Percentiles rank a stretch among this genome's conserved stretches.
phyloP scores from a whole-genome alignment of 2,888 invertebrate species.

The Neuroscelio doddi region DNA sequence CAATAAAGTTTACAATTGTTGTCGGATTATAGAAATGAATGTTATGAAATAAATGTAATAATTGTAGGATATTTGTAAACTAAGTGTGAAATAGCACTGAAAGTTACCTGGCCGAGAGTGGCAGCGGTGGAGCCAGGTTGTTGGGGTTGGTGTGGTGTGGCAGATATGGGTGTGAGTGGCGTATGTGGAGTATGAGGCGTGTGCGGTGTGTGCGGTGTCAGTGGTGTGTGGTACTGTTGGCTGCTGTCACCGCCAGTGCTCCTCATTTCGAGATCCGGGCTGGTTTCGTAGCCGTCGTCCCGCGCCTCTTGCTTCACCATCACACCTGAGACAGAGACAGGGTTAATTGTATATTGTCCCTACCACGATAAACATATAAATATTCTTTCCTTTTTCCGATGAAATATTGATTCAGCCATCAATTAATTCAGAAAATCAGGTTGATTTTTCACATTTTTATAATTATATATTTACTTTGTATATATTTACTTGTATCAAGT shows the following conservation, averaged over 20 bases:
- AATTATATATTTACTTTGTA: no score
- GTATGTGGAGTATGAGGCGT: constrained; percentile 71
- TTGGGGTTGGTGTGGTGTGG: constrained; percentile 70
- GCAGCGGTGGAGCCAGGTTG: constrained; percentile 68
- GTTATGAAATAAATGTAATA: constrained; percentile 1
- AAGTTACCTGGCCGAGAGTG: constrained; percentile 67
- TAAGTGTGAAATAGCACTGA: constrained; percentile 31
- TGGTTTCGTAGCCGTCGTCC: constrained; percentile 93
- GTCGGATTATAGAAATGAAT: no score
- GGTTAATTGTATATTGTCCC: constrained; percentile 31
- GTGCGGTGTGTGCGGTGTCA: constrained; percentile 71
- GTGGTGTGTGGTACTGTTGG: constrained; percentile 71
- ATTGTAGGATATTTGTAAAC: no score
- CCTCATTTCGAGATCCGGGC: constrained; percentile 77
- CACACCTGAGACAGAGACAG: constrained; percentile 58
- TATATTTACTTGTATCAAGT: no score
- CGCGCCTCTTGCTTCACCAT: constrained; percentile 79
- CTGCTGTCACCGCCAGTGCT: constrained; percentile 71
- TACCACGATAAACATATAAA: constrained; percentile 18
- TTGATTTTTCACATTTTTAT: no score
- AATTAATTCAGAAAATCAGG: no score
- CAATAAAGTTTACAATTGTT: no score
- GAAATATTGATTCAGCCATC: no score
- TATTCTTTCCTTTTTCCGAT: neutral
- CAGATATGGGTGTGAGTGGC: constrained; percentile 70